phyloP scores from a whole-genome alignment of 2,797 vertebrate genomes.

The Netta rufina region DNA sequence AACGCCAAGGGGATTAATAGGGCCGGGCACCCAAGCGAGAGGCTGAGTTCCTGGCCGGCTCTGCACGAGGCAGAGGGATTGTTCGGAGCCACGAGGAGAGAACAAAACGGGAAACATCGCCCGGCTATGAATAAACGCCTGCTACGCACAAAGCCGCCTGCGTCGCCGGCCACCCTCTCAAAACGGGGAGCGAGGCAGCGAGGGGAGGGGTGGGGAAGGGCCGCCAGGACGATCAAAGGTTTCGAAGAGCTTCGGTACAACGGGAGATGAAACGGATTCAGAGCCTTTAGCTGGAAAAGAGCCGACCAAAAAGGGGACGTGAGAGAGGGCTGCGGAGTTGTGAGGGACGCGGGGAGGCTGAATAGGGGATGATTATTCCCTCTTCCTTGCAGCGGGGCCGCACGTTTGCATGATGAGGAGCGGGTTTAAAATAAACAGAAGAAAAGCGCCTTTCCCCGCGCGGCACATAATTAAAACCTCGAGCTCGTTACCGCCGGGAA shows the following conservation, averaged over 20 bases:
- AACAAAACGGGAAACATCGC: not conserved
- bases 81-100: not conserved
- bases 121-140: constrained; percentile 1
- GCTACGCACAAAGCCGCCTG: not conserved
- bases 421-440: constrained; percentile 58
- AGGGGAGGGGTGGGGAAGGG: constrained; percentile 6
- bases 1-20: not conserved
- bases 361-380: constrained; percentile 26
- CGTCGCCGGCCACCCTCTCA: not conserved
- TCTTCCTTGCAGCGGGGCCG: constrained; percentile 17
- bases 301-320: not conserved
- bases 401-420: constrained; percentile 28
- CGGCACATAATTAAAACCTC: constrained; percentile 59
- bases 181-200: not conserved
- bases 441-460: constrained; percentile 43
- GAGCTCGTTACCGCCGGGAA: not conserved
- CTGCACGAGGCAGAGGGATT: not conserved
- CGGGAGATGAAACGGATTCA: constrained; percentile 64
- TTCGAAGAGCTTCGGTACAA: constrained; percentile 42
- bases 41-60: too few species aligned
- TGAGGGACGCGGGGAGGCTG: constrained; percentile 32
- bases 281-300: constrained; percentile 47
- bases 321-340: constrained; percentile 20
- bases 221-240: constrained; percentile 38
- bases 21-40: too few species aligned